Evolutionary conservation across 2,888 invertebrate species (phyloP), one percentile per base, ranked within the genome.

Genomic region (Xestia xanthographa): DNA sequence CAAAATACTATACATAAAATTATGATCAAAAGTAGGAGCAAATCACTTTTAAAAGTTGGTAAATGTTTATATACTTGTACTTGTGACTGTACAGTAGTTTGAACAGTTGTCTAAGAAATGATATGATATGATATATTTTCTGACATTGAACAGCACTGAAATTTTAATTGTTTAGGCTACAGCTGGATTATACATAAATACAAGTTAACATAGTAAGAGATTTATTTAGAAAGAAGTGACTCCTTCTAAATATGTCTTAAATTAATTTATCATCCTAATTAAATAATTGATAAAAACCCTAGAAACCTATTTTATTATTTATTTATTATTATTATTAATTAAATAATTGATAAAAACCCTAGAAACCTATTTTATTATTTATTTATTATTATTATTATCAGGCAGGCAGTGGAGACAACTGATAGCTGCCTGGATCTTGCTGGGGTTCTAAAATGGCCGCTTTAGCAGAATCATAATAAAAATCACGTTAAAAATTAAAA

Each of bases 51-150:
- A 17, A 26, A 14, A 56, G 6, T 56, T 26, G 14, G 56, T 56
- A 26, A 17, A 29, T 26, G 17, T 29, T 58, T 29, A 58, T 17
- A 29, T 58, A 58, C 17, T 17, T 58, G 26, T 58, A 58, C 56
- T 56, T 26, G 8, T 29, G 3, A 58, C 72, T 76, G 53, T 73
- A 74, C 48, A 65, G n/a, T 53, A 60, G 4, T 41, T 50, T 43
- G 5, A 50, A 50, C 50, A n/a, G 60, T 29, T 41, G 11, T 29
- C 5, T 22, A 48, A n/a, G n/a, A n/a, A n/a, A n/a, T 34, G 29
- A 34, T 34, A 67, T 48, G 38, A n/a, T 34, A 34, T 38, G 22
- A 20, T 29, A 56, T 58, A 22, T 41, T 26, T 22, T n/a, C 29
- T 62, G 11, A 50, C 43, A 22, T 20, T 50, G 29, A 74, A 41